Evolutionary conservation across 2,113 vertebrate species (phyloP).

Genomic region (Callaeas wilsoni): DNA sequence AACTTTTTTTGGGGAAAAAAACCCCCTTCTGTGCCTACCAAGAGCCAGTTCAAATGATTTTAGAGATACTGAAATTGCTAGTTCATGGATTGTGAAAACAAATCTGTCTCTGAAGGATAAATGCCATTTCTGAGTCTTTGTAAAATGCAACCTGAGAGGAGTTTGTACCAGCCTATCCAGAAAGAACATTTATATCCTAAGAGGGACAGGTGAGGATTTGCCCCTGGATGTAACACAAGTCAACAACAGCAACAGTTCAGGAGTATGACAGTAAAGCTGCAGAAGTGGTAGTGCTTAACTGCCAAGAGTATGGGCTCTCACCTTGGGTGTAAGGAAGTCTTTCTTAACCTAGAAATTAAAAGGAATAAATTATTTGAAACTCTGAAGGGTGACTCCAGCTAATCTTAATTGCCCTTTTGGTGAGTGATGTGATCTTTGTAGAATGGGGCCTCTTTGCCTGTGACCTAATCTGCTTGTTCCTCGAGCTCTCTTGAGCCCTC

Average conservation of each 20-base stretch:
- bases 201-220: rapidly evolving
- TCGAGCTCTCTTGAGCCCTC: neutral
- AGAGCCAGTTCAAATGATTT: neutral
- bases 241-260: neutral
- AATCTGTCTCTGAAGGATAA: neutral
- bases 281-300: neutral
- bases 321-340: neutral
- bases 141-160: neutral
- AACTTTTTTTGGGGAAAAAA: neutral
- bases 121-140: neutral
- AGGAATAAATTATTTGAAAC: neutral
- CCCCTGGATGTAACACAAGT: neutral
- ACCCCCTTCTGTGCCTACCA: neutral
- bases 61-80: neutral
- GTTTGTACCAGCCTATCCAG: neutral
- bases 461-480: neutral
- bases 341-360: neutral
- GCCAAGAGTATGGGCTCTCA: neutral
- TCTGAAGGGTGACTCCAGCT: neutral
- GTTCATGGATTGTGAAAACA: neutral
- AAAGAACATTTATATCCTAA: neutral
- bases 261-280: neutral
- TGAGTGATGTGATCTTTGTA: neutral
- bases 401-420: neutral
- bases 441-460: neutral